Percentiles rank a stretch among this genome's conserved stretches.
Evolutionary conservation across 2,797 vertebrate species (phyloP).

Genomic region (Eremophila alpestris): DNA sequence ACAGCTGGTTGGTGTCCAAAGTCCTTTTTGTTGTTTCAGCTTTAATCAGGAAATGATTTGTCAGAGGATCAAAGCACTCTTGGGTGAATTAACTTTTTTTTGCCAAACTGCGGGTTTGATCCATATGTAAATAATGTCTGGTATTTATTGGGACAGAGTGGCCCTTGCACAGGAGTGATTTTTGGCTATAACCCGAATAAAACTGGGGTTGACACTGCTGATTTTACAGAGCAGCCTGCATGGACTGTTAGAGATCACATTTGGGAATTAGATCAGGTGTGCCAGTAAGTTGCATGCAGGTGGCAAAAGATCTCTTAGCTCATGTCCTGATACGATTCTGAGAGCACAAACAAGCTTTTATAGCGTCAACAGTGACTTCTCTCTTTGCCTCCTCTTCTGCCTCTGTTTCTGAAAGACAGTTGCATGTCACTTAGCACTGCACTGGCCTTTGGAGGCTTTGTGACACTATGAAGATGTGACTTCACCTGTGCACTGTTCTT

Average conservation of each 20-base stretch:
- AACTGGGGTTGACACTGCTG: background rate
- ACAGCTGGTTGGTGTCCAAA: slow-evolving; percentile 69
- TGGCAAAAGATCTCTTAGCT: background rate
- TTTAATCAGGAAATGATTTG: slow-evolving; percentile 75
- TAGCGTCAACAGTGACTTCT: background rate
- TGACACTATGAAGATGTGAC: background rate
- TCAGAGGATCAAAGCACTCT: slow-evolving; percentile 71
- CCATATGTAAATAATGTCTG: slow-evolving; percentile 54
- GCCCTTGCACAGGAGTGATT: background rate
- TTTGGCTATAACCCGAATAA: background rate
- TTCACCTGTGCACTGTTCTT: background rate
- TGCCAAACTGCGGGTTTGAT: slow-evolving; percentile 25
- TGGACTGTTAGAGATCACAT: background rate
- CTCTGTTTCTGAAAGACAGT: background rate
- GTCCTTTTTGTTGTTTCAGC: slow-evolving; percentile 68
- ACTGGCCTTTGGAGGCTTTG: background rate
- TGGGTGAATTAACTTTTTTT: slow-evolving; percentile 67
- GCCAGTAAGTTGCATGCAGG: background rate
- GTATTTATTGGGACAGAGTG: background rate
- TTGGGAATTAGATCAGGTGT: background rate
- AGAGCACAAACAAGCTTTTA: background rate
- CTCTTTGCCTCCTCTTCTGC: background rate
- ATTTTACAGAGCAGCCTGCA: background rate
- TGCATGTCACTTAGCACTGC: background rate
- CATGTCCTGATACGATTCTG: background rate